Conservation (phyloP, 2,888 invertebrate species). For the Glomeris marginata region DNA sequence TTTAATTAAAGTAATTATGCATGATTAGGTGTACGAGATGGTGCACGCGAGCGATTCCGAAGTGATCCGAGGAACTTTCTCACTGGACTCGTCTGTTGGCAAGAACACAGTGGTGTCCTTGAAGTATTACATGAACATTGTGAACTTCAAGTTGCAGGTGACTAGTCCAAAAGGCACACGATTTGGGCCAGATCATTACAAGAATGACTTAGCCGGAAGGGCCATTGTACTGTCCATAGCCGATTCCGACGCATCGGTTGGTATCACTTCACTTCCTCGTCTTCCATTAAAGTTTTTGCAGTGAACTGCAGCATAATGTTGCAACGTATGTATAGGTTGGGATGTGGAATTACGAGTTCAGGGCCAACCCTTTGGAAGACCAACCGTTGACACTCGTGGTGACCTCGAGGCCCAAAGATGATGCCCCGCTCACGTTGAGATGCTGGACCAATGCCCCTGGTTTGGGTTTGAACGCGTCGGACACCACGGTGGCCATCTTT, state of each 20-base stretch:
- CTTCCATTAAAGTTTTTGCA: neutral
- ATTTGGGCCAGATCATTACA: conserved; percentile 8
- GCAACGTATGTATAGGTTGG: conserved; percentile 1
- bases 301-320: neutral
- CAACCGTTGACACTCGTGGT: conserved; percentile 11
- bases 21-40: conserved; percentile 9
- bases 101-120: conserved; percentile 21
- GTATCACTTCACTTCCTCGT: neutral
- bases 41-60: conserved; percentile 6
- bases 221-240: conserved; percentile 6
- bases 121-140: conserved; percentile 19
- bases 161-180: neutral
- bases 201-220: neutral
- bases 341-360: conserved; percentile 7
- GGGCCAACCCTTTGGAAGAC: conserved; percentile 6
- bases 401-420: conserved; percentile 2
- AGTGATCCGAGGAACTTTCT: conserved; percentile 33
- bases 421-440: conserved; percentile 7
- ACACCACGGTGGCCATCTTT: conserved; percentile 18
- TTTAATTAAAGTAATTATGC: too few species aligned
- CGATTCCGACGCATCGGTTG: conserved; percentile 6
- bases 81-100: conserved; percentile 37
- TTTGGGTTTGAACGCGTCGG: conserved; percentile 8
- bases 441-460: conserved; percentile 13
- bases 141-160: conserved; percentile 13